A percentile compares a stretch with the other conserved stretches of the same genome.
Evolutionary conservation across 2,888 invertebrate species (phyloP).

Genomic region (Hirtodrosophila duncani): DNA sequence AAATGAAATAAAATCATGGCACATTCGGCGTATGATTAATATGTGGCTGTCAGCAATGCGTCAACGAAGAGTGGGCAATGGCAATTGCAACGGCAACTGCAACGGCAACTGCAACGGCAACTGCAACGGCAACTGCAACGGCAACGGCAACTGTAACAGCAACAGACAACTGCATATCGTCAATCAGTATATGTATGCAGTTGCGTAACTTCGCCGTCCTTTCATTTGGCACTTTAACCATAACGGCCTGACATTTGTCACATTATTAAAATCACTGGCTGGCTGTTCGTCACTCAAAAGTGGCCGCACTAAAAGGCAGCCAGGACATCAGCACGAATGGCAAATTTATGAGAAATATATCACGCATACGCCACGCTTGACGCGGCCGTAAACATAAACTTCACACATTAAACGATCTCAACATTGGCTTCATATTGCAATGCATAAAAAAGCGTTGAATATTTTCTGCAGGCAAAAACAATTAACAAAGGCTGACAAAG

Average conservation of each 20-base stretch:
- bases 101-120: constrained; percentile 2
- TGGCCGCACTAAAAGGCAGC: constrained; percentile 11
- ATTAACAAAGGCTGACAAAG: too few species aligned
- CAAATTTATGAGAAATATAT: constrained; percentile 36
- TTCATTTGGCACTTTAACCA: constrained; percentile 47
- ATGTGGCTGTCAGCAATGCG: constrained; percentile 26
- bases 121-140: constrained; percentile 8
- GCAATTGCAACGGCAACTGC: constrained; percentile 6
- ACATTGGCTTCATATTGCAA: too few species aligned
- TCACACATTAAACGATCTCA: too few species aligned
- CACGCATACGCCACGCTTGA: constrained; percentile 34
- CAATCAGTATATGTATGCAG: constrained; percentile 33
- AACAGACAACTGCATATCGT: neutral
- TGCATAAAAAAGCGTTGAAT: too few species aligned
- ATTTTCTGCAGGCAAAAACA: too few species aligned
- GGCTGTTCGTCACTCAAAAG: too few species aligned
- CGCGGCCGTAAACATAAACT: constrained; percentile 20
- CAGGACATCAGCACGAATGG: too few species aligned
- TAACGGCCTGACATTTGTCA: constrained; percentile 56
- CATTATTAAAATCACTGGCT: constrained; percentile 67
- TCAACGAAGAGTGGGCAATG: constrained; percentile 27
- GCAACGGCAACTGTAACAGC: neutral
- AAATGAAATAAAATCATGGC: constrained; percentile 20
- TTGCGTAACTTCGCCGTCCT: constrained; percentile 19
- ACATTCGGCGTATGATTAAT: constrained; percentile 66